phyloP scores from a whole-genome alignment of 2,797 vertebrate genomes.

The Limnodromus scolopaceus region DNA sequence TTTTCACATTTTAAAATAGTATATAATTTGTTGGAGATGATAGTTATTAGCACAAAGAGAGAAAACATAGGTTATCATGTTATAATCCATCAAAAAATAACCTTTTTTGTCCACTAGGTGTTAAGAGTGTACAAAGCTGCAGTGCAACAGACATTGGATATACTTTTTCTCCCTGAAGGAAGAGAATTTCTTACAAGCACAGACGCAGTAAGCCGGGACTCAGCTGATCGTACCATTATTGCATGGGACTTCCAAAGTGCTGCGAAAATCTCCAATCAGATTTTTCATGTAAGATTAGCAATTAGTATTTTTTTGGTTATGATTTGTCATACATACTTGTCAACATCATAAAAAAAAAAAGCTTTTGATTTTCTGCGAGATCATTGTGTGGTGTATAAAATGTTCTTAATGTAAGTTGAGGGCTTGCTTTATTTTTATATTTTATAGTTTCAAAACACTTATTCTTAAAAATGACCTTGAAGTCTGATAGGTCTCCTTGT shows the following conservation, averaged over 20 bases:
- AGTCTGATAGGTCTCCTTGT: not conserved
- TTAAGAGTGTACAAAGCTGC: constrained; percentile 89
- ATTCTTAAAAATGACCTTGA: constrained; percentile 21
- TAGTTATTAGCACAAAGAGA: not conserved
- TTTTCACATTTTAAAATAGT: not conserved
- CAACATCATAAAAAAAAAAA: not conserved
- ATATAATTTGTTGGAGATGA: not conserved
- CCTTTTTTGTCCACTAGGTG: constrained; percentile 75
- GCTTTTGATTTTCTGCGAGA: not conserved
- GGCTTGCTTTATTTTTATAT: not conserved
- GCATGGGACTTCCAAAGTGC: constrained; percentile 94
- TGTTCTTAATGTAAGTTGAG: not conserved
- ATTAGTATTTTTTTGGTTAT: not conserved
- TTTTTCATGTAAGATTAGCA: constrained; percentile 89
- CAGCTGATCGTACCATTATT: constrained; percentile 93
- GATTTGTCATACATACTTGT: not conserved
- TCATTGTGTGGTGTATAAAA: not conserved
- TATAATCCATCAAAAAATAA: not conserved
- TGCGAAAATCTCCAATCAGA: constrained; percentile 96
- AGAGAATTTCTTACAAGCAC: constrained; percentile 92
- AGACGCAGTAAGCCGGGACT: constrained; percentile 94
- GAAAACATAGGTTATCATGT: not conserved
- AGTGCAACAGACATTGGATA: constrained; percentile 92
- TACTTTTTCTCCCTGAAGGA: constrained; percentile 90
- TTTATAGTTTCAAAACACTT: not conserved